phyloP scores from a whole-genome alignment of 2,888 invertebrate species.

The Drosophila pullipes region DNA sequence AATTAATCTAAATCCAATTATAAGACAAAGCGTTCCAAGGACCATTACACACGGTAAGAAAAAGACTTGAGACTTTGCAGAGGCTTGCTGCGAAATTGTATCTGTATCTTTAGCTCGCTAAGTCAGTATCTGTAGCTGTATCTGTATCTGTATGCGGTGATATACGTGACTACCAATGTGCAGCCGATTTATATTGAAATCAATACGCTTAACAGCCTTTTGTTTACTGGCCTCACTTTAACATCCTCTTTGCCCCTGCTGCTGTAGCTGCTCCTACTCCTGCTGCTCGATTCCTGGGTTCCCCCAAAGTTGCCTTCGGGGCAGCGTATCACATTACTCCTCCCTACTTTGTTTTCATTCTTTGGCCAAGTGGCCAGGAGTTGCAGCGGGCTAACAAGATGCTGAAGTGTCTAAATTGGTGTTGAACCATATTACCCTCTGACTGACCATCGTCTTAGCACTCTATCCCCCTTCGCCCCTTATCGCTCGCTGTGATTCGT shows the following conservation, averaged over 20 bases:
- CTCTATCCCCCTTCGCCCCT: background rate
- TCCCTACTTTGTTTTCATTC: conserved; percentile 6
- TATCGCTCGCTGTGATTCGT: background rate
- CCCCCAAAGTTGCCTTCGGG: conserved; percentile 31
- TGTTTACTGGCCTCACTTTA: conserved; percentile 40
- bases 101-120: conserved; percentile 9
- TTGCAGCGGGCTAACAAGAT: conserved; percentile 81
- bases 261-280: background rate
- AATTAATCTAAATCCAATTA: conserved; percentile 84
- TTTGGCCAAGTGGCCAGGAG: conserved; percentile 7
- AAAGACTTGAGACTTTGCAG: conserved; percentile 19
- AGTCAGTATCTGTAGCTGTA: conserved; percentile 7
- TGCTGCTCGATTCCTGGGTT: background rate
- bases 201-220: conserved; percentile 71
- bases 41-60: conserved; percentile 58
- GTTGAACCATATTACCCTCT: conserved; percentile 84
- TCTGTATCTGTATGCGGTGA: conserved; percentile 42
- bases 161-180: conserved; percentile 47
- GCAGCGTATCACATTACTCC: conserved; percentile 56
- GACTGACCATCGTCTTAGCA: conserved; percentile 38
- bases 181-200: conserved; percentile 72
- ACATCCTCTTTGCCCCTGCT: conserved; percentile 33
- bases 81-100: conserved; percentile 15
- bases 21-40: conserved; percentile 70
- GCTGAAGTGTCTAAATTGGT: conserved; percentile 85